A percentile compares a stretch with the other conserved stretches of the same genome.
phyloP scores from a whole-genome alignment of 2,888 invertebrate species.

The Ochropacha duplaris region DNA sequence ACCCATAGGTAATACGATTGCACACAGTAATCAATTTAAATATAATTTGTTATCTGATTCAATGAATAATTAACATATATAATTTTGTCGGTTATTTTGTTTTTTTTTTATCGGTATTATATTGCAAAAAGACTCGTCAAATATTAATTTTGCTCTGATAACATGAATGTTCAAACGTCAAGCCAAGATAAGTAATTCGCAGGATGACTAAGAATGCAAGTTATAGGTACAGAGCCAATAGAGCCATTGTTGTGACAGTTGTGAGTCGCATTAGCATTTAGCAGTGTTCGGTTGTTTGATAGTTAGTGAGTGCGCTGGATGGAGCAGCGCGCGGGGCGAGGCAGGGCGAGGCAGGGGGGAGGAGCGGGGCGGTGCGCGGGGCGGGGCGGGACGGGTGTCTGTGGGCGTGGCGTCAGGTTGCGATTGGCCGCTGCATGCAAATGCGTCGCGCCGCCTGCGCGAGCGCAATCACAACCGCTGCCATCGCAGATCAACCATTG shows the following conservation, averaged over 20 bases:
- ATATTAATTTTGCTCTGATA: background rate
- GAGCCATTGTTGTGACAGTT: background rate
- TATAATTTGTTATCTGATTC: too few relatives aligned
- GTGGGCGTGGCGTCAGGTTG: conserved; percentile 46
- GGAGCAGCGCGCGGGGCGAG: background rate
- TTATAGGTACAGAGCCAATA: too few relatives aligned
- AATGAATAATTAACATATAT: too few relatives aligned
- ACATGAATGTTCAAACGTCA: background rate
- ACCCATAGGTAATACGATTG: too few relatives aligned
- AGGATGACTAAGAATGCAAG: too few relatives aligned
- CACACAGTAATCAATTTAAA: too few relatives aligned
- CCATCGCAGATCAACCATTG: conserved; percentile 57
- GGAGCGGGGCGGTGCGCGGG: conserved; percentile 15
- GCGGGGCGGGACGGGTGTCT: conserved; percentile 20
- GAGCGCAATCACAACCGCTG: conserved; percentile 53
- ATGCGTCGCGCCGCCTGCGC: conserved; percentile 62
- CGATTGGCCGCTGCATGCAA: conserved; percentile 72
- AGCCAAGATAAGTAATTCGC: background rate
- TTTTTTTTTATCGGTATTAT: too few relatives aligned
- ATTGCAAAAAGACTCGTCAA: background rate
- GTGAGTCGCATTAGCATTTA: conserved; percentile 28
- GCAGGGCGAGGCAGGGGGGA: conserved; percentile 13
- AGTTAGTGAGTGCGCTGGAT: background rate
- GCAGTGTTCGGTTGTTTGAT: conserved; percentile 7
- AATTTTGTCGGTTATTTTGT: too few relatives aligned